phyloP scores from a whole-genome alignment of 2,797 vertebrate species.

The Hemitrygon akajei region DNA sequence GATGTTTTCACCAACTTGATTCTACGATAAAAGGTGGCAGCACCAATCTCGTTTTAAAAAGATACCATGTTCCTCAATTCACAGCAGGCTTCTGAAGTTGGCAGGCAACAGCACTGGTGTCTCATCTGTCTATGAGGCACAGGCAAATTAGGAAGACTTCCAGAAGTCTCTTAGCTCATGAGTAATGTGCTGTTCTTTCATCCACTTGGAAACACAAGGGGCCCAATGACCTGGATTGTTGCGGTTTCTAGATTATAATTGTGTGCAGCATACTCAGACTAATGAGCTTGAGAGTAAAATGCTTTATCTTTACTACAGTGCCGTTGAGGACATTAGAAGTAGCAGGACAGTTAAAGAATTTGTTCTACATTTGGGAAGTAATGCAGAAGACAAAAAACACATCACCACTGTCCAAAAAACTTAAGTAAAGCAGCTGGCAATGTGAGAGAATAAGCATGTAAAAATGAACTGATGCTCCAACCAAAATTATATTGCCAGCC shows the following conservation, averaged over 20 bases:
- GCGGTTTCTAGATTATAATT: not conserved
- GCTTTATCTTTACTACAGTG: not conserved
- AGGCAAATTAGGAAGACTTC: conserved; percentile 5
- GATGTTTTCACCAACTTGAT: not conserved
- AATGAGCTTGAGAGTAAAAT: not conserved
- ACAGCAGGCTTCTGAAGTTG: conserved; percentile 12
- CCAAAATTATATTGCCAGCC: not conserved
- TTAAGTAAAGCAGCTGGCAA: not conserved
- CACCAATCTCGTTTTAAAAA: not conserved
- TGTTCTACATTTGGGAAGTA: not conserved
- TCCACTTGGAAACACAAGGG: conserved; percentile 17
- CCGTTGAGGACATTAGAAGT: not conserved
- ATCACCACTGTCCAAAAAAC: not conserved
- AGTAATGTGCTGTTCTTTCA: not conserved
- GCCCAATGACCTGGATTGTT: not conserved
- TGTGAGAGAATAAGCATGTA: not conserved
- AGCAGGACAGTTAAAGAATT: not conserved
- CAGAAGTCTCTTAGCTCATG: not conserved
- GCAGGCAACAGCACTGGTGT: conserved; percentile 4
- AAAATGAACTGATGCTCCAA: no score
- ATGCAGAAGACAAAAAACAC: not conserved
- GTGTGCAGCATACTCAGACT: not conserved
- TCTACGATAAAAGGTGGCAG: not conserved
- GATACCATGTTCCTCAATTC: not conserved
- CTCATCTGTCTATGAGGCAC: conserved; percentile 19